A percentile compares a stretch with the other conserved stretches of the same genome.
These are phyloP conservation scores for Enoplosus armatus DNA, from an alignment of 2,797 vertebrate genomes.

Conservation along the genomic window DNA sequence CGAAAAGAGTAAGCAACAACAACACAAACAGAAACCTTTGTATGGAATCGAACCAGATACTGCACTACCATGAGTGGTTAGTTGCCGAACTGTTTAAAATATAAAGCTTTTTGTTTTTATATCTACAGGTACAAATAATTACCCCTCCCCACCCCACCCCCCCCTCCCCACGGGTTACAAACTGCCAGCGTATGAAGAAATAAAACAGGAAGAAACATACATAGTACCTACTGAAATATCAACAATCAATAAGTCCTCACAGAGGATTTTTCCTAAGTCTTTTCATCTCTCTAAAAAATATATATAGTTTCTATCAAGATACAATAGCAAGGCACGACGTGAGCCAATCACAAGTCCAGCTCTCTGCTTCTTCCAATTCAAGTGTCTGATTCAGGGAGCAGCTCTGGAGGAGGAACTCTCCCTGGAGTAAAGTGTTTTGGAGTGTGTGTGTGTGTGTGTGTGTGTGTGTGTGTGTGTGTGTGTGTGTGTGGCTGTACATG, in stretches of 20 bases:
- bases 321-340: conserved; percentile 88
- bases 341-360: conserved; percentile 81
- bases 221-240: conserved; percentile 98
- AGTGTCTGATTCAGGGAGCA: conserved; percentile 78
- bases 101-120: conserved; percentile 66
- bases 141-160: conserved; percentile 66
- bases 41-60: conserved; percentile 62
- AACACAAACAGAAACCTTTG: conserved; percentile 9
- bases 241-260: conserved; percentile 97
- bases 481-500: conserved; percentile 35
- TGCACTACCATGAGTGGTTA: conserved; percentile 69
- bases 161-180: conserved; percentile 54
- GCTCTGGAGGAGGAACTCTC: conserved; percentile 41
- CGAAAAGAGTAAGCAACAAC: conserved; percentile 19
- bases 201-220: conserved; percentile 86
- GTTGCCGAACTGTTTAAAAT: conserved; percentile 59
- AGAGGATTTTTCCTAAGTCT: conserved; percentile 91
- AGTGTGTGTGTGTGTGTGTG: conserved; percentile 39
- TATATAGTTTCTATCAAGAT: conserved; percentile 86
- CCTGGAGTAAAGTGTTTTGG: conserved; percentile 63
- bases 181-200: conserved; percentile 86
- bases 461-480: conserved; percentile 19
- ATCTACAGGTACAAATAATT: conserved; percentile 75
- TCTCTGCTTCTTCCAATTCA: conserved; percentile 71
- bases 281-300: conserved; percentile 89